Evolutionary conservation across 1,140 invertebrate genomes (phyloP), one percentile per base, ranked within the genome.

Genomic region (Hydropsyche tenuis): DNA sequence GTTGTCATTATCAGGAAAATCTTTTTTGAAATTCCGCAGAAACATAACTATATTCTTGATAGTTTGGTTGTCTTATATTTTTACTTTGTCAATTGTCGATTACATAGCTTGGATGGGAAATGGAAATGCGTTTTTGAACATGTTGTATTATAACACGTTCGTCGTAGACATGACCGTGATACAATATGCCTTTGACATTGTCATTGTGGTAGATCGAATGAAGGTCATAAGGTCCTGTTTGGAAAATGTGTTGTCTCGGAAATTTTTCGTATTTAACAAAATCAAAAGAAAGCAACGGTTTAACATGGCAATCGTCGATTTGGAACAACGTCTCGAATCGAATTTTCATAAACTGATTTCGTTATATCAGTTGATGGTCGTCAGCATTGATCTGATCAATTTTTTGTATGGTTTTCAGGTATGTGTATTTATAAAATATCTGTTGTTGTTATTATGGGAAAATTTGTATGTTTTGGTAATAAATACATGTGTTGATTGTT

Each of bases 61-160:
- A 9, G 22, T 23, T 22, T 56, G 51, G 51, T 20, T 18, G 1
- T 23, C 22, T 1, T 56, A 56, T 23, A 5, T 20, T 4, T 4
- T 56, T 3, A 4, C 18, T 1, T 56, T 56, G 20, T 20, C 51
- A 2, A 22, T 18, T 5, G 51, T 27, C 2, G 60, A 63, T n/a
- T 27, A 27, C 12, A 63, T 37, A 63, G 60, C 27, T 3, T 63
- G 60, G 60, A 18, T 37, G 7, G 27, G 27, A 63, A 27, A 63
- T 20, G 60, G 60, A 30, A 63, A 63, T 63, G 25, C 60, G 5
- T 37, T 63, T 63, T 20, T 37, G 20, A 63, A 37, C 18, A 37
- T n/a, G 23, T 12, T 42, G 11, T 63, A 63, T 37, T 63, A 30
- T 42, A 16, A 30, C 7, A 18, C 18, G 5, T 37, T 63, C 6